These are phyloP conservation scores for Graphium colonna DNA, from an alignment of 2,888 invertebrate species.

Conservation along the genomic window DNA sequence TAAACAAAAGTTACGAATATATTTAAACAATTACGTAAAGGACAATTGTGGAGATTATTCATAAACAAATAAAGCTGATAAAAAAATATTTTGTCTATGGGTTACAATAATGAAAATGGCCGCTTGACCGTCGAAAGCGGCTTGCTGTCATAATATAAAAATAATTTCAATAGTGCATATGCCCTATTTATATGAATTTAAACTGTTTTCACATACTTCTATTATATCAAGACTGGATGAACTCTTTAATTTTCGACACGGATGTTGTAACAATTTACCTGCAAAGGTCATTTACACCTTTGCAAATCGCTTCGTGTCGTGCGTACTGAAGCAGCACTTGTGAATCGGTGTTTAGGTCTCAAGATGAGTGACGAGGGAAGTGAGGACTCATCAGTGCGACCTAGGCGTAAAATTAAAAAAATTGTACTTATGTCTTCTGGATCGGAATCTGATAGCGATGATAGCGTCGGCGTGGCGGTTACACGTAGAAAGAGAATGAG, in stretches of 20 bases:
- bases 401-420: constrained; percentile 59
- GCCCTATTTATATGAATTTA: constrained; percentile 39
- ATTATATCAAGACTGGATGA: constrained; percentile 49
- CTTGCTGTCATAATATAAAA: constrained; percentile 77
- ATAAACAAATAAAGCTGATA: constrained; percentile 25
- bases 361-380: constrained; percentile 67
- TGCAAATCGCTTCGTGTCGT: constrained; percentile 66
- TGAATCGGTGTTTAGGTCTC: constrained; percentile 43
- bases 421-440: constrained; percentile 57
- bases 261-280: constrained; percentile 41
- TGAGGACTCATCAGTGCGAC: constrained; percentile 55
- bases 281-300: constrained; percentile 72
- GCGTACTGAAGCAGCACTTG: constrained; percentile 42
- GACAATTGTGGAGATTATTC: too few species aligned
- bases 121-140: constrained; percentile 69
- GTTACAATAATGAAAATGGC: constrained; percentile 66
- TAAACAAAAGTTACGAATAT: too few species aligned
- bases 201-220: constrained; percentile 40
- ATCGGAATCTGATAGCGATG: constrained; percentile 70
- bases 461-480: constrained; percentile 54
- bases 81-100: constrained; percentile 26
- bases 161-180: constrained; percentile 54
- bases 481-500: constrained; percentile 71
- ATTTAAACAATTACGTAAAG: too few species aligned
- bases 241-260: constrained; percentile 39